Evolutionary conservation across 2,888 invertebrate genomes (phyloP).

Genomic region (Chironomus riparius): DNA sequence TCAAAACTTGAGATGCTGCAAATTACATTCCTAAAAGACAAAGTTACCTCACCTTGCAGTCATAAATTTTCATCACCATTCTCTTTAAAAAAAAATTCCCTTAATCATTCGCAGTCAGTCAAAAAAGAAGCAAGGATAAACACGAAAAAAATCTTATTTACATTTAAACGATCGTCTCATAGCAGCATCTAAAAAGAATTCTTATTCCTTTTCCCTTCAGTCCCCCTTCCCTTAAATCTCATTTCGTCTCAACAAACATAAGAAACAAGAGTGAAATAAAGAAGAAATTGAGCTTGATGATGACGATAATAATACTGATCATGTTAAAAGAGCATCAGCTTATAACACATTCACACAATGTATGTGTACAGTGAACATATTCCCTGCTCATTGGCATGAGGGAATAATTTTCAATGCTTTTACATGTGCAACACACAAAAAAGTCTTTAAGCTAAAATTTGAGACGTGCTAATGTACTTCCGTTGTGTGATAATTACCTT

Average conservation of each 20-base stretch:
- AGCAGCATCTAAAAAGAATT: background rate
- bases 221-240: background rate
- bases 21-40: too few relatives aligned
- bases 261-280: background rate
- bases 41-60: too few relatives aligned
- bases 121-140: too few relatives aligned
- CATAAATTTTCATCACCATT: too few relatives aligned
- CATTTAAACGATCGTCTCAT: too few relatives aligned
- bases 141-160: too few relatives aligned
- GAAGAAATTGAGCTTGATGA: background rate
- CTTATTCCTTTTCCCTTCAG: background rate
- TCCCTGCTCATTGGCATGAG: background rate
- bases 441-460: background rate
- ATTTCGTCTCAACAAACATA: background rate
- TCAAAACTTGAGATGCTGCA: too few relatives aligned
- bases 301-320: background rate
- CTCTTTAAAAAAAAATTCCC: too few relatives aligned
- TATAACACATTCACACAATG: background rate
- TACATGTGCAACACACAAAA: background rate
- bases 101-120: too few relatives aligned
- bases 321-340: background rate
- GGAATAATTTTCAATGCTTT: background rate
- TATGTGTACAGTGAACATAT: background rate
- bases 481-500: background rate
- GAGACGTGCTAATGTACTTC: slow-evolving; percentile 6